Evolutionary conservation across 2,797 vertebrate species (phyloP).

Genomic region (Acridotheres tristis): DNA sequence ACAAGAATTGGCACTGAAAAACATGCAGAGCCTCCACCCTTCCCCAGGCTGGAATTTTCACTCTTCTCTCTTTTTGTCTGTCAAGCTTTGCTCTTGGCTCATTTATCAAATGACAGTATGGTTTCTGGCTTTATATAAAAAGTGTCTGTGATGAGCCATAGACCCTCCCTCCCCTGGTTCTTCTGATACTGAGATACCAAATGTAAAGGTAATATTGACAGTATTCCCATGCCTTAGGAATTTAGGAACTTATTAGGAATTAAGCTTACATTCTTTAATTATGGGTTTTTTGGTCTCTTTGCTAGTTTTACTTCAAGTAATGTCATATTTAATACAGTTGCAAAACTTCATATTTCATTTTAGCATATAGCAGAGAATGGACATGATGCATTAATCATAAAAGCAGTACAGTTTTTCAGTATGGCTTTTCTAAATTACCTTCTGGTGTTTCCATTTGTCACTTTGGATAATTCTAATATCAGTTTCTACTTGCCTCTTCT

Average conservation of each 20-base stretch:
- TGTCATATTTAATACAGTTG: background rate
- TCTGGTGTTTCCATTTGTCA: background rate
- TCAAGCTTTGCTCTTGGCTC: background rate
- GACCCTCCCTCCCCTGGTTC: background rate
- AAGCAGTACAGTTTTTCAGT: background rate
- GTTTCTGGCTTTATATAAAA: slow-evolving; percentile 19
- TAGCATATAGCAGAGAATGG: background rate
- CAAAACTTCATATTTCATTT: background rate
- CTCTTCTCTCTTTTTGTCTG: background rate
- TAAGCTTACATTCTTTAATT: background rate
- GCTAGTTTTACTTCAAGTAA: background rate
- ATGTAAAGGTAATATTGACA: background rate
- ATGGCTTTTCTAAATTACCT: slow-evolving; percentile 5
- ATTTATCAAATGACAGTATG: background rate
- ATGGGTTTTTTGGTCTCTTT: background rate
- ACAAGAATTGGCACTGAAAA: background rate
- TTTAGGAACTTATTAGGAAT: background rate
- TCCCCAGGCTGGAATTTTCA: background rate
- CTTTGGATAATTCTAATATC: background rate
- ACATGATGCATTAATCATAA: background rate
- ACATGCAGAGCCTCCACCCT: slow-evolving; percentile 25
- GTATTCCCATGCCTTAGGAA: background rate
- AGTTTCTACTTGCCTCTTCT: background rate
- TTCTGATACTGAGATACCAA: background rate
- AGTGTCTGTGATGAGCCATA: background rate